Conservation (phyloP, 2,888 invertebrate genomes). For the Eupelmus urozonus region DNA sequence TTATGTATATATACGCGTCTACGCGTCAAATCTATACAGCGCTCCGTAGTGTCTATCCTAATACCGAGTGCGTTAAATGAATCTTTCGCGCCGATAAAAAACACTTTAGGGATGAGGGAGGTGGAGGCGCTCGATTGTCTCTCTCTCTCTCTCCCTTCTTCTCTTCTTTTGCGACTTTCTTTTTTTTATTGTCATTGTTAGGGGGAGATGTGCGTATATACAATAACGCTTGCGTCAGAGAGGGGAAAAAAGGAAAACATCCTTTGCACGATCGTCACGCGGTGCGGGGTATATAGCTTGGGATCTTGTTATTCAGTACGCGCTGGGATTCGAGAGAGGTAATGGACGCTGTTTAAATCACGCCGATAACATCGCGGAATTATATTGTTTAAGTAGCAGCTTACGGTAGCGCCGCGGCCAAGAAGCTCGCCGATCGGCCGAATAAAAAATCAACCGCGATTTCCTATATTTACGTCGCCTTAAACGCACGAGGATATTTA, state of each 20-base stretch:
- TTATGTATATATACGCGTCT: neutral
- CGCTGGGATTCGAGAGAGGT: constrained; percentile 12
- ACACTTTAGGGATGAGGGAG: constrained; percentile 30
- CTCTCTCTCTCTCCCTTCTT: neutral
- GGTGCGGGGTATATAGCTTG: neutral
- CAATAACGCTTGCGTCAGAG: constrained; percentile 29
- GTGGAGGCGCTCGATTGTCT: constrained; percentile 15
- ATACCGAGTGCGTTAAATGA: constrained; percentile 51
- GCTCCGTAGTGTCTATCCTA: neutral
- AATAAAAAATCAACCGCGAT: no score
- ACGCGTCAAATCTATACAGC: neutral
- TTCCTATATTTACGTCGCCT: no score
- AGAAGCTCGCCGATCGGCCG: no score
- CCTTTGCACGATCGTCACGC: constrained; percentile 51
- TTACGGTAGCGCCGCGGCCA: no score
- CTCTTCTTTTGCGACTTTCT: constrained; percentile 1
- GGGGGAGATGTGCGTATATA: constrained; percentile 12
- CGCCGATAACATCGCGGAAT: constrained; percentile 38
- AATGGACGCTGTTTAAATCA: constrained; percentile 42
- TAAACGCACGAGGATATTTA: no score
- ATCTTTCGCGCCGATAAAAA: constrained; percentile 58
- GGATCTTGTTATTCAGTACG: constrained; percentile 49
- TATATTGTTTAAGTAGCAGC: neutral
- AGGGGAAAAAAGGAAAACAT: constrained; percentile 34
- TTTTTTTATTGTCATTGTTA: constrained; percentile 47